A percentile compares a stretch with the other conserved stretches of the same genome.
Conservation (phyloP, 2,888 invertebrate genomes). For the Laothoe populi region DNA sequence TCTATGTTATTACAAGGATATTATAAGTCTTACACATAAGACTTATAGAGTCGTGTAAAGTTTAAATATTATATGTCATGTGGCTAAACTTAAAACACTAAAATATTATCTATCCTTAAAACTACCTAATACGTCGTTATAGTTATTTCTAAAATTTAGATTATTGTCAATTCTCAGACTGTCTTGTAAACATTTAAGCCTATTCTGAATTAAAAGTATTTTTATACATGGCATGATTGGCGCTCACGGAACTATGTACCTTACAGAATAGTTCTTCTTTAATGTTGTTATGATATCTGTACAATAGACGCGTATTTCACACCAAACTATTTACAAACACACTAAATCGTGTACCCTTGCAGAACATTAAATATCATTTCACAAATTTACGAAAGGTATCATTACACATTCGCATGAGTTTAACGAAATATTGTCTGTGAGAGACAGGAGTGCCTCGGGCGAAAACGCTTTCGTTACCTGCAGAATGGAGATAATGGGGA, state of each 20-base stretch:
- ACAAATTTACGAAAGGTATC: not conserved
- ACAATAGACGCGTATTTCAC: not conserved
- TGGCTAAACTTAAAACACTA: too few relatives aligned
- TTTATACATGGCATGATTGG: not conserved
- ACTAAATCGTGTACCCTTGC: not conserved
- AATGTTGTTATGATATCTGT: not conserved
- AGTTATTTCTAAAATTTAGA: too few relatives aligned
- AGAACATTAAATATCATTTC: not conserved
- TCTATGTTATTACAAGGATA: too few relatives aligned
- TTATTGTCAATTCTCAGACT: too few relatives aligned
- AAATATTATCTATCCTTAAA: too few relatives aligned
- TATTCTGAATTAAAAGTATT: not conserved
- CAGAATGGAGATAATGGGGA: not conserved
- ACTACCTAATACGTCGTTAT: too few relatives aligned
- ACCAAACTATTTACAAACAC: not conserved
- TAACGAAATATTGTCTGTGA: not conserved
- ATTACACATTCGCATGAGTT: constrained; percentile 4
- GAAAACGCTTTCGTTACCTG: not conserved
- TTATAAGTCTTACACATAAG: too few relatives aligned
- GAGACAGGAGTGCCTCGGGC: not conserved
- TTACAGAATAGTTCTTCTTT: not conserved
- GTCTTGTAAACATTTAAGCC: too few relatives aligned
- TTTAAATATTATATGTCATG: too few relatives aligned
- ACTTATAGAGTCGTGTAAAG: too few relatives aligned
- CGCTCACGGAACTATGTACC: not conserved